Conservation (phyloP, 2,113 vertebrate species). For the Hyaena hyaena region DNA sequence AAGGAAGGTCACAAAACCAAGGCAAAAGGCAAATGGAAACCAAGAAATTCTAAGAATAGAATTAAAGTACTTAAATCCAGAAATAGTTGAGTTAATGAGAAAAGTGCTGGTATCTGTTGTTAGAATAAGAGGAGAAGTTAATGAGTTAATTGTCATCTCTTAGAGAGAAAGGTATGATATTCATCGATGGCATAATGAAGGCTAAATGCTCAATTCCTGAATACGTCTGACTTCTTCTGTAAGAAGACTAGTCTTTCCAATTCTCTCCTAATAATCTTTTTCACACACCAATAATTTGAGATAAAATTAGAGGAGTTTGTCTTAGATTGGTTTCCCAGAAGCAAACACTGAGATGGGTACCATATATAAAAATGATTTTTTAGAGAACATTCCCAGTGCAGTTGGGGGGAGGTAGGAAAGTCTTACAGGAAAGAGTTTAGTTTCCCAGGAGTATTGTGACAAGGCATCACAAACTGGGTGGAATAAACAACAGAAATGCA, state of each 20-base stretch:
- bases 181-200: background rate
- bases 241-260: background rate
- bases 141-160: background rate
- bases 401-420: background rate
- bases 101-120: slow-evolving; percentile 24
- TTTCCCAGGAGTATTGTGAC: background rate
- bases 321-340: background rate
- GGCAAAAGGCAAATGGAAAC: background rate
- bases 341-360: background rate
- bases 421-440: background rate
- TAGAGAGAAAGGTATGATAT: background rate
- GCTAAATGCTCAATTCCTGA: background rate
- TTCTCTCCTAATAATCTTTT: slow-evolving; percentile 4
- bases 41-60: slow-evolving; percentile 25
- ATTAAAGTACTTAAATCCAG: background rate
- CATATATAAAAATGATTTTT: background rate
- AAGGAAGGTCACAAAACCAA: background rate
- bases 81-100: background rate
- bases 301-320: background rate
- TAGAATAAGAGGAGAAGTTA: background rate
- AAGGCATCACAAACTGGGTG: background rate
- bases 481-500: background rate
- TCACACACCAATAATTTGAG: background rate
- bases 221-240: background rate
- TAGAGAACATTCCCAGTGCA: background rate